Conservation (phyloP, 2,113 vertebrate genomes). For the Fulica atra region DNA sequence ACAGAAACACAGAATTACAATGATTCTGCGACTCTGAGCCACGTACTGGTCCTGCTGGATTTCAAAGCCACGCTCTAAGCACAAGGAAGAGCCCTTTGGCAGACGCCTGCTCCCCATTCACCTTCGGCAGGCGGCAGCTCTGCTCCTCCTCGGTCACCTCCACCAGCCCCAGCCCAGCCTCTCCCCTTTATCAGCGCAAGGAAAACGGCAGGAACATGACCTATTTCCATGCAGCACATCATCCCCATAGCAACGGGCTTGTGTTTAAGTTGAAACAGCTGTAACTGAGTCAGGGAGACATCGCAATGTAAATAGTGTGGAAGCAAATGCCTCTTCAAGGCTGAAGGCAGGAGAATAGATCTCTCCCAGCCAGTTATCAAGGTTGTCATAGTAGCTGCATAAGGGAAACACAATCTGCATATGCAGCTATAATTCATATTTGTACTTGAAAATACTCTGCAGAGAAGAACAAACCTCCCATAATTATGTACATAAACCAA, state of each 20-base stretch:
- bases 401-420: neutral
- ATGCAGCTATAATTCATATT: neutral
- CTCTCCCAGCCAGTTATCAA: neutral
- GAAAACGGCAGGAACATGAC: neutral
- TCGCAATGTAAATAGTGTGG: constrained; percentile 30
- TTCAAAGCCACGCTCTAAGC: neutral
- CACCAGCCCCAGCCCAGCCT: neutral
- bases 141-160: neutral
- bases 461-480: neutral
- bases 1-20: too few species aligned
- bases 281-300: neutral
- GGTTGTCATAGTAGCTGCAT: neutral
- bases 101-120: neutral
- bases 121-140: neutral
- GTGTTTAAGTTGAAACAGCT: constrained; percentile 62
- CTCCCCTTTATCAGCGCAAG: too few species aligned
- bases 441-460: neutral
- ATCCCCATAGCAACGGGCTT: constrained; percentile 66
- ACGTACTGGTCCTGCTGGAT: rapidly evolving
- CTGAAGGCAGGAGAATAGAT: neutral
- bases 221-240: constrained; percentile 33
- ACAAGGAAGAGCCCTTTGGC: neutral
- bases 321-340: neutral
- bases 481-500: neutral
- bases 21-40: neutral